Percentiles rank a stretch among this genome's conserved stretches.
phyloP scores from a whole-genome alignment of 2,797 vertebrate genomes.

The Anguilla marmorata region DNA sequence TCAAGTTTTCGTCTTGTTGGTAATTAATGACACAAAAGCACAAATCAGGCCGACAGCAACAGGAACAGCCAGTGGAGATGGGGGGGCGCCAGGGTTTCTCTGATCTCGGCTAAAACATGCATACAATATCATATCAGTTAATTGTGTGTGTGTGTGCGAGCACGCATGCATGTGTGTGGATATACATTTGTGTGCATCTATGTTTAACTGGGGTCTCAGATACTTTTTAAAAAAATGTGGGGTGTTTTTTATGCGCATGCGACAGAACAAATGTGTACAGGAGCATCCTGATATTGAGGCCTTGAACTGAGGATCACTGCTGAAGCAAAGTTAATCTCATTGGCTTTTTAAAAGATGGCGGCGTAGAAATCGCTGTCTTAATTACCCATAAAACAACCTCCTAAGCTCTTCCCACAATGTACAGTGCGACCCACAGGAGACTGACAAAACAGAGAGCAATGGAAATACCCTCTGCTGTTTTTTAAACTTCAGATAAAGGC shows the following conservation, averaged over 20 bases:
- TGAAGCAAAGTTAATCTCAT: conserved; percentile 20
- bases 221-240: too few species aligned
- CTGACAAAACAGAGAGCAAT: conserved; percentile 50
- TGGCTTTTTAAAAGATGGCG: conserved; percentile 5
- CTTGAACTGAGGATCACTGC: not conserved
- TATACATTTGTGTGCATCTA: not conserved
- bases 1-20: conserved; percentile 23
- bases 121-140: not conserved
- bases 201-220: not conserved
- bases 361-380: conserved; percentile 30
- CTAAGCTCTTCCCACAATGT: conserved; percentile 22
- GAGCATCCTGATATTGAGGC: not conserved
- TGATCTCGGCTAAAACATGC: conserved; percentile 12
- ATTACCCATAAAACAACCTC: conserved; percentile 39
- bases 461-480: conserved; percentile 46
- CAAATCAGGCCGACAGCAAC: conserved; percentile 24
- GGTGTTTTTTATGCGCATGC: not conserved
- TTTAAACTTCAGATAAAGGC: conserved; percentile 42
- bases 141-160: not conserved
- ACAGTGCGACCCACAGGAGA: conserved; percentile 15
- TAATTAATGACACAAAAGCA: conserved; percentile 31
- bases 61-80: not conserved
- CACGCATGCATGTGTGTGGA: not conserved
- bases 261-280: not conserved
- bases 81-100: not conserved